phyloP scores from a whole-genome alignment of 2,113 vertebrate genomes.

The Oreotrochilus melanogaster region DNA sequence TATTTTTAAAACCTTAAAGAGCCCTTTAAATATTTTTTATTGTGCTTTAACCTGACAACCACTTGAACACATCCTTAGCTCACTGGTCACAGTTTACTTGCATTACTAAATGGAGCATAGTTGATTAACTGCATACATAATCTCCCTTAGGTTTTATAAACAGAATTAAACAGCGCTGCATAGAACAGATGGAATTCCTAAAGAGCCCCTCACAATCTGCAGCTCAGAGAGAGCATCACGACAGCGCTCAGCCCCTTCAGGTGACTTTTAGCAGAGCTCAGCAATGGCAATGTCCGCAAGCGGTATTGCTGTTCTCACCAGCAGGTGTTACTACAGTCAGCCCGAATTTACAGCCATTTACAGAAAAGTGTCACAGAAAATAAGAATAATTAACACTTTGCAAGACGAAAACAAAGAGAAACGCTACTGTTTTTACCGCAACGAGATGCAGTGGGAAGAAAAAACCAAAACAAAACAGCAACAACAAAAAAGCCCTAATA shows the following conservation, averaged over 20 bases:
- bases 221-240: neutral
- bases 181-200: neutral
- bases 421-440: neutral
- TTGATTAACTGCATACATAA: slow-evolving; percentile 37
- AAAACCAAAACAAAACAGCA: neutral
- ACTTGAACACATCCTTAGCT: neutral
- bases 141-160: neutral
- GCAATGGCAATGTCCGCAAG: neutral
- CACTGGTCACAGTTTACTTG: neutral
- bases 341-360: neutral
- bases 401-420: neutral
- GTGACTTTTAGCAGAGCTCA: neutral
- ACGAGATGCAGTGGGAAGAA: neutral
- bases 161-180: neutral
- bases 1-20: neutral
- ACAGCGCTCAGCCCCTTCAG: neutral
- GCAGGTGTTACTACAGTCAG: neutral
- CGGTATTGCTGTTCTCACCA: neutral
- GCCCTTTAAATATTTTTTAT: neutral
- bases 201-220: neutral
- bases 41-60: neutral
- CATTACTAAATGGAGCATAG: slow-evolving; percentile 15
- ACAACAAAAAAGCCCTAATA: no score
- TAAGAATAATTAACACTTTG: neutral
- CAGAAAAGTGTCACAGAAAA: neutral